A percentile compares a stretch with the other conserved stretches of the same genome.
These are phyloP conservation scores for Dryocosmus kuriphilus DNA, from an alignment of 2,888 invertebrate genomes.

Conservation along the genomic window DNA sequence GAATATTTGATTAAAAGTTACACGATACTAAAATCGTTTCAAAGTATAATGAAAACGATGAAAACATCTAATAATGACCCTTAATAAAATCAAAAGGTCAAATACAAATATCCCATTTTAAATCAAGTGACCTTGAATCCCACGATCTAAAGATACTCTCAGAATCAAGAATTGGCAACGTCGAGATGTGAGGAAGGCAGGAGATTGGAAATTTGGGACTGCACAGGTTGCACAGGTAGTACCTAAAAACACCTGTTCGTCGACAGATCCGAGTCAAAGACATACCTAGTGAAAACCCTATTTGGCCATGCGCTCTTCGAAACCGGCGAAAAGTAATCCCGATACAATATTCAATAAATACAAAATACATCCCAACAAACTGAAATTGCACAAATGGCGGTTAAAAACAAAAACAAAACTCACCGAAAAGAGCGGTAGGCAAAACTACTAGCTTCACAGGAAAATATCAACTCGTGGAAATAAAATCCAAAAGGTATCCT, in stretches of 20 bases:
- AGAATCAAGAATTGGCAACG: conserved; percentile 38
- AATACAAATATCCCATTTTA: neutral
- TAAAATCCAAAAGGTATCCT: conserved; percentile 21
- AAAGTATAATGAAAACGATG: neutral
- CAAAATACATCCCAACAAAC: neutral
- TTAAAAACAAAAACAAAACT: neutral
- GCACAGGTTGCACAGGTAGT: conserved; percentile 35
- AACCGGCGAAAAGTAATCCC: conserved; percentile 7
- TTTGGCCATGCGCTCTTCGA: conserved; percentile 55
- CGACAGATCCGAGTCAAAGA: neutral
- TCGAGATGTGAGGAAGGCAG: conserved; percentile 21
- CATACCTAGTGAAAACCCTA: neutral
- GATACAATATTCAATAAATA: neutral
- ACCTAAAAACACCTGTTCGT: conserved; percentile 42
- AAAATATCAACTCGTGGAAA: conserved; percentile 25
- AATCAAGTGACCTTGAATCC: conserved; percentile 29
- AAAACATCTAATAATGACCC: neutral
- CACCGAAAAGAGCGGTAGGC: conserved; percentile 47
- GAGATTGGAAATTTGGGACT: conserved; percentile 10
- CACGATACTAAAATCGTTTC: no score
- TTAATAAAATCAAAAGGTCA: neutral
- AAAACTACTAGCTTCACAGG: neutral
- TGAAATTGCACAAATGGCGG: neutral
- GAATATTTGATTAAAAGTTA: neutral
- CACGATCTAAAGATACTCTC: conserved; percentile 28